Evolutionary conservation across 2,113 vertebrate species (phyloP), one percentile per base, ranked within the genome.

Genomic region (Orycteropus afer): DNA sequence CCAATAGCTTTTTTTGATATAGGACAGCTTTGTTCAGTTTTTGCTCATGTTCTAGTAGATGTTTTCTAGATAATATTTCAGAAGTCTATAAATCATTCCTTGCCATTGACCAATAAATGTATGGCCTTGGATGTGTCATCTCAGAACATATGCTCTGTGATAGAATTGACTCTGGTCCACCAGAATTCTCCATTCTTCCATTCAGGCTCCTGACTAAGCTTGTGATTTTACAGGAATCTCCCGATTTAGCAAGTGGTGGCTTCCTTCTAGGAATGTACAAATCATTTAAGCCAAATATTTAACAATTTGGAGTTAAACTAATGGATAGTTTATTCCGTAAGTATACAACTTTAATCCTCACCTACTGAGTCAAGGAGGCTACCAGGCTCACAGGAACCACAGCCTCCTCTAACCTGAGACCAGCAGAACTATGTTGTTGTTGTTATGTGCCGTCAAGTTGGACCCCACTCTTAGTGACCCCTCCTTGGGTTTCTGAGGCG

Each of bases 261-360:
- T 32, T 86, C 40, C 84, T 55, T 89, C 61, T 95, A 85, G 17
- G 15, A 80, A 79, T 57, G 3, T 69, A 34, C 32, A 78, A 37
- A 92, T 89, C 34, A 91, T 79, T 92, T 92, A 92, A 65, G 78
- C 13, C 13, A 42, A 53, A 74, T 3, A 65, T 79, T 51, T 80
- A 78, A 73, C 25, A 55, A 23, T 86, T 78, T 89, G 67, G 15
- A 81, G 27, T 85, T 77, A 47, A 81, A 71, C 32, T 53, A 67
- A 32, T 51, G 47, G 20, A 51, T 61, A 86, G 11, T 83, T 86
- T 7, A 40, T 87, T 87, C 10, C 27, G 71, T 91, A 76, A 22
- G 18, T 27, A 2, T 15, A 53, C 71, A 83, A 69, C 23, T 86
- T 17, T 0, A 61, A 55, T 65, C 3, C 14, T 86, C 37, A 85